These are phyloP conservation scores for Neomorphus geoffroyi DNA, from an alignment of 2,797 vertebrate genomes.

Conservation along the genomic window DNA sequence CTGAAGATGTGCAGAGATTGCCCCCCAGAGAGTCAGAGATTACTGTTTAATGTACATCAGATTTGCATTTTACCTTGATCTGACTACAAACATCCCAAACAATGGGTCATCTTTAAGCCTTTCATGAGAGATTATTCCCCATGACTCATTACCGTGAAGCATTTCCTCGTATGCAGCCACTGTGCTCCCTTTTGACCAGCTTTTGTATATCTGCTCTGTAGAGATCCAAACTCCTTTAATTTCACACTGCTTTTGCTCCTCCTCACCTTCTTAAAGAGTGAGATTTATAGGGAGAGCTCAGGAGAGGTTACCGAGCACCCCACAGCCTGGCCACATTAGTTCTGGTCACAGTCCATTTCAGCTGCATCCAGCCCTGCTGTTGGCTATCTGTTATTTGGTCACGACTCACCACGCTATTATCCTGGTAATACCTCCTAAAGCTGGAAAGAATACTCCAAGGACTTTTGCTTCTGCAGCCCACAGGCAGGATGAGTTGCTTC, in stretches of 20 bases:
- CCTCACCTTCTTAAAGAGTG: not conserved
- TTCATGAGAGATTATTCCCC: not conserved
- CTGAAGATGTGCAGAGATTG: not conserved
- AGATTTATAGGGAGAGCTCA: not conserved
- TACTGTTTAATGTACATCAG: not conserved
- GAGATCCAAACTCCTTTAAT: not conserved
- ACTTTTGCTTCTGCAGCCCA: not conserved
- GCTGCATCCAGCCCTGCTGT: not conserved
- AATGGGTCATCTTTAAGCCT: not conserved
- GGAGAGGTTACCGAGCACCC: not conserved
- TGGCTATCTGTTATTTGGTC: not conserved
- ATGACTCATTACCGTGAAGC: not conserved
- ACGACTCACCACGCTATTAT: not conserved
- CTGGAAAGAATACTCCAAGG: not conserved
- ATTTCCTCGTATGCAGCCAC: not conserved
- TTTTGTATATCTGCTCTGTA: not conserved
- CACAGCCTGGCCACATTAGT: not conserved
- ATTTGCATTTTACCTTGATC: not conserved
- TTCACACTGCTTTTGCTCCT: not conserved
- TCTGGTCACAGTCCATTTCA: not conserved
- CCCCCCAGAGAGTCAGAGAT: not conserved
- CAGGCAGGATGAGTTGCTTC: not conserved
- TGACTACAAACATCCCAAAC: not conserved
- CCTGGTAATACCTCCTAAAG: not conserved
- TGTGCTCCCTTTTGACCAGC: not conserved